These are phyloP conservation scores for Synanthedon formicaeformis DNA, from an alignment of 2,888 invertebrate species.

Conservation along the genomic window DNA sequence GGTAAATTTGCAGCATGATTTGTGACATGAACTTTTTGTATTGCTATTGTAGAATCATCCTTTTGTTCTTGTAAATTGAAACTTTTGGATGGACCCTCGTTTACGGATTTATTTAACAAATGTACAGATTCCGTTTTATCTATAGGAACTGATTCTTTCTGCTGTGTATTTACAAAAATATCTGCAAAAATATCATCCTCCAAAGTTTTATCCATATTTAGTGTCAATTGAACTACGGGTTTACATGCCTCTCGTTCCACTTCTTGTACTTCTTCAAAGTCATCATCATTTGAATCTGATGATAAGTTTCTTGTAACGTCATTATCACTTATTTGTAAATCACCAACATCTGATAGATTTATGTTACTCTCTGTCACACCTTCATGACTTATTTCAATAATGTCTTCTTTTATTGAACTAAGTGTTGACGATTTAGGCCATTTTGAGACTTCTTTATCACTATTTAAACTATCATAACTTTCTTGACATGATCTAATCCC, in stretches of 20 bases:
- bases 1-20: too few species aligned
- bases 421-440: constrained; percentile 17
- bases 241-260: constrained; percentile 29
- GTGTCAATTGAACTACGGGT: constrained; percentile 56
- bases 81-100: too few species aligned
- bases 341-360: not conserved
- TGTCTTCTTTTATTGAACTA: constrained; percentile 34
- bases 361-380: not conserved
- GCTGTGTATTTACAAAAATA: constrained; percentile 55
- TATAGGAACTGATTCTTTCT: too few species aligned
- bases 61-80: too few species aligned
- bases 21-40: too few species aligned
- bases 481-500: too few species aligned
- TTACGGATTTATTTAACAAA: too few species aligned
- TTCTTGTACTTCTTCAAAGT: constrained; percentile 67
- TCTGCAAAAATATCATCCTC: constrained; percentile 81
- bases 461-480: too few species aligned
- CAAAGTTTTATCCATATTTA: constrained; percentile 35
- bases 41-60: too few species aligned
- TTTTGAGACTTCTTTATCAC: too few species aligned
- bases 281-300: constrained; percentile 52
- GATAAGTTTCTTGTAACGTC: constrained; percentile 4
- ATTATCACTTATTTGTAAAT: constrained; percentile 2
- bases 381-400: constrained; percentile 7
- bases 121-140: too few species aligned